Evolutionary conservation across 1,140 invertebrate genomes (phyloP).

Genomic region (Bombyx mandarina): DNA sequence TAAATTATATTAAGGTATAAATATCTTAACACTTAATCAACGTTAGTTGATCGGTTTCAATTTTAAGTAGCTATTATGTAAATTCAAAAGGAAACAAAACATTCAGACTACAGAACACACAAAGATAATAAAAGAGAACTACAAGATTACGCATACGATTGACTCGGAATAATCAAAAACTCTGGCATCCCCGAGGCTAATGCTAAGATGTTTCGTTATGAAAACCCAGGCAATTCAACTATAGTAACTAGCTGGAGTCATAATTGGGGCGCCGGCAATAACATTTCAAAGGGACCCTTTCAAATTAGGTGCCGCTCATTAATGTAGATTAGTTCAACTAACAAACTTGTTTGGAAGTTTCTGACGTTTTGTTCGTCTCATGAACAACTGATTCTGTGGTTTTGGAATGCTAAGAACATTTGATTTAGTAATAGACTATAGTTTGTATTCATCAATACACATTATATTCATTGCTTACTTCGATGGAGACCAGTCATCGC

Average conservation of each 20-base stretch:
- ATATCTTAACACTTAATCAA: no score
- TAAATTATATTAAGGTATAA: no score
- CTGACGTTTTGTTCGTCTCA: background rate
- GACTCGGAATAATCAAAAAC: slow-evolving; percentile 2
- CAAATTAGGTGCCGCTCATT: slow-evolving; percentile 20
- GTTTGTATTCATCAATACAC: no score
- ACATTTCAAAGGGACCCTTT: slow-evolving; percentile 20
- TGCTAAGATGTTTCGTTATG: slow-evolving; percentile 33
- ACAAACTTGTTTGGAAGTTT: slow-evolving; percentile 7
- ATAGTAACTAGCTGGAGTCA: slow-evolving; percentile 27
- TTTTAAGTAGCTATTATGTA: background rate
- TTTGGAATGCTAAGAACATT: background rate
- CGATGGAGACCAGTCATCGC: no score
- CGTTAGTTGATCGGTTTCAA: no score
- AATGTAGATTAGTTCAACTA: slow-evolving; percentile 13
- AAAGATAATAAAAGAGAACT: background rate
- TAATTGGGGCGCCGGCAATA: slow-evolving; percentile 26
- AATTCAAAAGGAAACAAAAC: background rate
- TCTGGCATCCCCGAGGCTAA: slow-evolving; percentile 3
- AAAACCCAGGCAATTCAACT: slow-evolving; percentile 33
- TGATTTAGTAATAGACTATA: no score
- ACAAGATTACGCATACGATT: background rate
- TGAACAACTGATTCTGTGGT: background rate
- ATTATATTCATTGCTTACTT: no score
- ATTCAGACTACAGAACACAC: background rate